Evolutionary conservation across 2,797 vertebrate species (phyloP).

Genomic region (Hemibagrus guttatus): DNA sequence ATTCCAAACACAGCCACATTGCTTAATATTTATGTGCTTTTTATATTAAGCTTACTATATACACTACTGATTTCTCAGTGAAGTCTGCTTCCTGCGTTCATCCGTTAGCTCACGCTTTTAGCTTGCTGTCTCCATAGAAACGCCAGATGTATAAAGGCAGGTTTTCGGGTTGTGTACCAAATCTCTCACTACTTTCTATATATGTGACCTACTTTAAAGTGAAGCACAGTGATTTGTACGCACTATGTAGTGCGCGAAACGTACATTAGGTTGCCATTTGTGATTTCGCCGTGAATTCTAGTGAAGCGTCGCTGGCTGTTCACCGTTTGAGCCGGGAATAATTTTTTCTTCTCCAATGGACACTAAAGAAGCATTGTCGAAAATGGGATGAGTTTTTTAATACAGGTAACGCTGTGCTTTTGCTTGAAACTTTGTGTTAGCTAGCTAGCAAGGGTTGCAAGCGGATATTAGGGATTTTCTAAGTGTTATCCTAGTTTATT

Average conservation of each 20-base stretch:
- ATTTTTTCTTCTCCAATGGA: neutral
- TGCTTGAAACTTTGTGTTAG: neutral
- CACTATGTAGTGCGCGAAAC: neutral
- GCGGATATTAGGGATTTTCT: neutral
- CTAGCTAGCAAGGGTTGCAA: neutral
- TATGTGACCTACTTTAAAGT: neutral
- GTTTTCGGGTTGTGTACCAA: neutral
- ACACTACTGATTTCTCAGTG: neutral
- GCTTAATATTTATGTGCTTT: neutral
- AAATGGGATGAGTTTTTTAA: neutral
- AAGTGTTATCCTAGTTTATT: neutral
- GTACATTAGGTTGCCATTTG: neutral
- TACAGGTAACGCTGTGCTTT: neutral
- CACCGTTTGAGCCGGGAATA: neutral
- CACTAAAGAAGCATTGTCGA: neutral
- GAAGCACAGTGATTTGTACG: neutral
- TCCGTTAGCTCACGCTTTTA: neutral
- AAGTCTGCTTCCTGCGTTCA: neutral
- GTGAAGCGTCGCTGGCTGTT: neutral
- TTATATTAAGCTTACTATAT: too few species aligned
- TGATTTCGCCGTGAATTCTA: neutral
- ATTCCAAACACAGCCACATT: neutral
- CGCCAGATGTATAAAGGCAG: neutral
- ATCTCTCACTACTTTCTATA: neutral
- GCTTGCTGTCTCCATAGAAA: constrained; percentile 41